Evolutionary conservation across 2,888 invertebrate species (phyloP).

Genomic region (Deilephila porcellus): DNA sequence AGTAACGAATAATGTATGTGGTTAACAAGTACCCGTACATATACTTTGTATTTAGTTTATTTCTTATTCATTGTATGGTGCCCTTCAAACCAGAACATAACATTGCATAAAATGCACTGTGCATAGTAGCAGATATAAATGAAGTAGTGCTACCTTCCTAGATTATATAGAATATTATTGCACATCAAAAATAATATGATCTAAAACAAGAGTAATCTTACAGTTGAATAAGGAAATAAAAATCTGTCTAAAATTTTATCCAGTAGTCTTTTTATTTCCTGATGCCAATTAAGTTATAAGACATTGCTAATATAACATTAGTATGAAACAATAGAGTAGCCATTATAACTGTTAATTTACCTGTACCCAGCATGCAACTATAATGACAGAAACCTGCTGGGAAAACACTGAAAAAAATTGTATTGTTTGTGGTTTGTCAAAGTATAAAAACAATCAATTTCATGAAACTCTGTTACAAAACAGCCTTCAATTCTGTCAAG

Average conservation of each 20-base stretch:
- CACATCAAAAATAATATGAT: neutral
- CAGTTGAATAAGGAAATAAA: neutral
- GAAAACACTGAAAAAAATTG: neutral
- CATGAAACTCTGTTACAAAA: neutral
- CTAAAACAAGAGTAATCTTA: neutral
- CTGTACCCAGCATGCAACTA: neutral
- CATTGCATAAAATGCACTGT: too few species aligned
- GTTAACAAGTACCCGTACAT: too few species aligned
- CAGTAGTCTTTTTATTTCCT: neutral
- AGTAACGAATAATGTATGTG: too few species aligned
- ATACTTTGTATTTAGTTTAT: too few species aligned
- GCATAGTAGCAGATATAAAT: too few species aligned
- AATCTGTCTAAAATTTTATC: neutral
- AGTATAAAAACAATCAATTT: neutral
- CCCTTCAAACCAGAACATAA: too few species aligned
- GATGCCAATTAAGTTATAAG: neutral
- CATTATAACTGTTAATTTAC: neutral
- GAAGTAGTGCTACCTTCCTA: too few species aligned
- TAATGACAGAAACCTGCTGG: neutral
- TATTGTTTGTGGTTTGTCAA: neutral
- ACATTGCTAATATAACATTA: neutral
- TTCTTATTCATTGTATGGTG: too few species aligned
- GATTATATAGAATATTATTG: too few species aligned
- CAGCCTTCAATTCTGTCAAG: too few species aligned
- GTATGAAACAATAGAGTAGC: neutral